These are phyloP conservation scores for Prorops nasuta DNA, from an alignment of 1,140 invertebrate species.

Conservation along the genomic window DNA sequence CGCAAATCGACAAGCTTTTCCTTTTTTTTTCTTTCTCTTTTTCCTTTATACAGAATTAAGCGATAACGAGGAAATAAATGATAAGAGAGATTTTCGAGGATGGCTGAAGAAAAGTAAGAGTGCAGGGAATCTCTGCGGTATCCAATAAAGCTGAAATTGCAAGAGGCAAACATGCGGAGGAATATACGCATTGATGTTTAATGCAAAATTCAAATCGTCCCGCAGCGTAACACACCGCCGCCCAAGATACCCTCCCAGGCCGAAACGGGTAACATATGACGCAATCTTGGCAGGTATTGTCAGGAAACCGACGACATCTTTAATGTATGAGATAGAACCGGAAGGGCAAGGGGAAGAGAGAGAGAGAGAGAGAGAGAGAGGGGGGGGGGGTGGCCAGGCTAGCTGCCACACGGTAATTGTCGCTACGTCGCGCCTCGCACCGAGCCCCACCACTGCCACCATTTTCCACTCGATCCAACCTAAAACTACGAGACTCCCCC, in stretches of 20 bases:
- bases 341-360: slow-evolving; percentile 6
- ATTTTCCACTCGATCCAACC: too few species aligned
- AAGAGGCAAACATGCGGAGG: slow-evolving; percentile 27
- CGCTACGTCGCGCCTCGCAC: slow-evolving; percentile 14
- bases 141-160: slow-evolving; percentile 46
- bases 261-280: slow-evolving; percentile 41
- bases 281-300: slow-evolving; percentile 49
- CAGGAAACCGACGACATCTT: slow-evolving; percentile 41
- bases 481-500: too few species aligned
- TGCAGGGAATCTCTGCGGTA: too few species aligned
- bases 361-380: neutral
- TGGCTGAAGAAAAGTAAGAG: too few species aligned
- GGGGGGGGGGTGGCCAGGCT: neutral
- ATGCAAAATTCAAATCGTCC: slow-evolving; percentile 51
- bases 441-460: neutral
- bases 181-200: slow-evolving; percentile 47
- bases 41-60: too few species aligned
- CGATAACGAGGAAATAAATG: too few species aligned
- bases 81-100: too few species aligned
- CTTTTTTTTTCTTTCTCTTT: too few species aligned
- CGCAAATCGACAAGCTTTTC: too few species aligned
- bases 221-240: slow-evolving; percentile 1
- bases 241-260: neutral
- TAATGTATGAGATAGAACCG: slow-evolving; percentile 46
- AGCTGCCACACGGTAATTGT: slow-evolving; percentile 21